Evolutionary conservation across 1,140 invertebrate genomes (phyloP).

Genomic region (Drosophila murphyi): DNA sequence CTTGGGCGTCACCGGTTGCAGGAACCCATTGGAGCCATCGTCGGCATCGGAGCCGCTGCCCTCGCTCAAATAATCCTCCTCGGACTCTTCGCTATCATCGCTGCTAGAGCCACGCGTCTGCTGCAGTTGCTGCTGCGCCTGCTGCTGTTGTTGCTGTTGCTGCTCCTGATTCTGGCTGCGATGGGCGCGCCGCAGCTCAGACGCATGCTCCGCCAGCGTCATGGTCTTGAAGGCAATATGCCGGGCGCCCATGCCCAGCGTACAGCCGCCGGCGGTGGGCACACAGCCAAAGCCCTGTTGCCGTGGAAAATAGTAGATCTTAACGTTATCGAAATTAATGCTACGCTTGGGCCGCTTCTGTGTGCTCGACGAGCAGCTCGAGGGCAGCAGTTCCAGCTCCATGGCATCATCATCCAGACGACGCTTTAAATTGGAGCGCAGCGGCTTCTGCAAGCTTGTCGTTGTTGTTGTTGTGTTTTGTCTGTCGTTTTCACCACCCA

Average conservation of each 20-base stretch:
- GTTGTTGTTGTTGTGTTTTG: conserved; percentile 3
- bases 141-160: conserved; percentile 87
- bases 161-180: conserved; percentile 91
- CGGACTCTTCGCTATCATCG: conserved; percentile 91
- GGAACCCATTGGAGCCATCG: conserved; percentile 96
- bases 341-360: conserved; percentile 89
- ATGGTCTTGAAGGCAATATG: conserved; percentile 89
- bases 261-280: conserved; percentile 97
- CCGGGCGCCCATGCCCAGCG: conserved; percentile 96
- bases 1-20: conserved; percentile 96
- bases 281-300: conserved; percentile 99
- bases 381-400: conserved; percentile 84
- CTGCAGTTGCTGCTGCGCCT: conserved; percentile 88
- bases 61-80: conserved; percentile 91
- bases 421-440: conserved; percentile 78
- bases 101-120: conserved; percentile 86
- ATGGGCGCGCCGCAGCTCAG: conserved; percentile 94
- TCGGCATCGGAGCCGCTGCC: conserved; percentile 93
- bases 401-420: conserved; percentile 85
- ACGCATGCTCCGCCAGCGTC: conserved; percentile 91
- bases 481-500: conserved; percentile 87
- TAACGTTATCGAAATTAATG: conserved; percentile 96
- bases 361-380: conserved; percentile 75
- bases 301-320: conserved; percentile 97
- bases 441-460: conserved; percentile 32